Base-by-base conservation (phyloP, 2,888 invertebrate genomes). In the Volucella inanis region DNA sequence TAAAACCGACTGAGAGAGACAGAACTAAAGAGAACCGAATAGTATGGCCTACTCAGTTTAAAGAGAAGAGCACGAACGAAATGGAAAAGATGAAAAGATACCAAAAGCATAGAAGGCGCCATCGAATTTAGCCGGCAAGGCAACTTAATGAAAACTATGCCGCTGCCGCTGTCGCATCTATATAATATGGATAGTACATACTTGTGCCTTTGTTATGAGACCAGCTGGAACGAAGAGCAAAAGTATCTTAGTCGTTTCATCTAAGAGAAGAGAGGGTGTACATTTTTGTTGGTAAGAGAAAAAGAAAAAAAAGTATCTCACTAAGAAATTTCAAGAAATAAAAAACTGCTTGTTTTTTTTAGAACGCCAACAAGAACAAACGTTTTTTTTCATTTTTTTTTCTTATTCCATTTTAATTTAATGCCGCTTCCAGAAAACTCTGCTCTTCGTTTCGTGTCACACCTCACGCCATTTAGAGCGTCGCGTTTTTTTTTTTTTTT, bases 381-480 rank as follows among this genome's bases (percentile, higher is more conserved):
- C 59, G 43, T 61, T 80, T 79, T 75, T 81, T 31, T 31, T 4
- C n/a, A n/a, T n/a, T 31, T 22, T 22, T 0, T 22, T 22, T 0
- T 31, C 6, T 31, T 31, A 31, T 31, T 31, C 31, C 71, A 57
- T 62, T 68, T 76, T 72, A 71, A 75, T 50, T 18, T 50, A 31
- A 76, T 76, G 77, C 72, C 76, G 72, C 81, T 85, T 85, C 81
- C 85, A 85, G 85, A 84, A 74, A 81, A 76, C 84, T 84, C 74
- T 81, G 62, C 49, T 84, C 49, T 41, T 68, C 6, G 31, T 81
- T 81, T 72, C 62, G 59, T 85, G 81, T 81, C 84, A 85, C 80
- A 76, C 81, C 81, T 81, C 81, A 85, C 81, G 76, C 85, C 84
- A 80, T 80, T 45, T 39, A 49, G 45, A 39, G 39, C 12, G 47